These are phyloP conservation scores for Blera fallax DNA, from an alignment of 2,888 invertebrate species.

Conservation along the genomic window DNA sequence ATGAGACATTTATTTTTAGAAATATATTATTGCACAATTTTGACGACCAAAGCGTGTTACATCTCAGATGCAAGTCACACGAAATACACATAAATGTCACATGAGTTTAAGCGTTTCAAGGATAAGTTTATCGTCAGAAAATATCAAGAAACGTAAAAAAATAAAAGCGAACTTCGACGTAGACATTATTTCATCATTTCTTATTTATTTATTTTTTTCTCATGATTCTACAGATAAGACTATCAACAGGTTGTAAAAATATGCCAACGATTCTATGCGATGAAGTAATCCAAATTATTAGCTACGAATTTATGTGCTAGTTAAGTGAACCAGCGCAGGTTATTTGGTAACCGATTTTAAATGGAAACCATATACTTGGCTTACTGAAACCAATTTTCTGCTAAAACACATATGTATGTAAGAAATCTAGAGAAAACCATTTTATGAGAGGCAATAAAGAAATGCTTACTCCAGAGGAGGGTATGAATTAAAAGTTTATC, in stretches of 20 bases:
- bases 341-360: neutral
- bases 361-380: too few relatives aligned
- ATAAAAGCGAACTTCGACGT: neutral
- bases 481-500: neutral
- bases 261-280: conserved; percentile 1
- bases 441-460: neutral
- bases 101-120: conserved; percentile 1
- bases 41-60: neutral
- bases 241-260: conserved; percentile 26
- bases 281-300: conserved; percentile 19
- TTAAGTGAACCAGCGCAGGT: neutral
- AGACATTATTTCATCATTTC: too few relatives aligned
- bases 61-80: conserved; percentile 11
- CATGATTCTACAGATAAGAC: conserved; percentile 3
- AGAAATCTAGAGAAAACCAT: neutral
- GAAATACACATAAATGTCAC: conserved; percentile 1
- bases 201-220: neutral
- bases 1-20: neutral
- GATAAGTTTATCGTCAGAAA: neutral
- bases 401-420: too few relatives aligned
- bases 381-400: too few relatives aligned
- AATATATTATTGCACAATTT: neutral
- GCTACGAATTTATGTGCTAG: neutral
- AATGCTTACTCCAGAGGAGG: neutral
- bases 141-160: neutral